Evolutionary conservation across 2,888 invertebrate genomes (phyloP), one percentile per base, ranked within the genome.

Genomic region (Andrena hattorfiana): DNA sequence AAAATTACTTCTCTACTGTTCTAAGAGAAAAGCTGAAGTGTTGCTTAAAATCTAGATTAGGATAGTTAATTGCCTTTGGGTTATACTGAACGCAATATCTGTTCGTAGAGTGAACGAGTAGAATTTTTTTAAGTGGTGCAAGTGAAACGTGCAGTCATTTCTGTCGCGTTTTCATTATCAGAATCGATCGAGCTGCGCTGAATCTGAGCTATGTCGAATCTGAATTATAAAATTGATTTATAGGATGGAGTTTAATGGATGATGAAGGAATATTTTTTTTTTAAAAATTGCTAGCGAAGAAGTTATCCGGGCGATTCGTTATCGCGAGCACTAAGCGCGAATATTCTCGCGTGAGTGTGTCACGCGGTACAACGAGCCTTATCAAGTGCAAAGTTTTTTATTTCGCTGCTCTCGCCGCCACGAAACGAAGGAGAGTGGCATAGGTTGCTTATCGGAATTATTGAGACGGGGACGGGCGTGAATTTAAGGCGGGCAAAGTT

Each of bases 401-500:
- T 30, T 42, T 56, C 26, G 54, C 23, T 7, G 10, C 4, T 6
- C 3, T 6, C 2, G 23, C 26, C 20, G 2, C 3, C 23, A 7
- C 7, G 56, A 32, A 60, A 10, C n/a, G 2, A 35, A 23, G 13
- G 32, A 30, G 16, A 59, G 16, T 0, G n/a, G 28, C 13, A 28
- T 20, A 42, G 3, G 49, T 20, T 10, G 26, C 8, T 68, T 78
- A 77, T 78, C 81, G 30, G 35, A 23, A 54, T n/a, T 69, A 10
- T 69, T 69, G 54, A 76, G 35, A 63, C 20, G 8, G 42, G 16
- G n/a, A 3, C n/a, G 23, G 42, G 20, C 0, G 67, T 64, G 28
- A 56, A 67, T 78, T 20, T 7, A 10, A 62, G 54, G 7, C 30
- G 66, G 70, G 20, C 81, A 51, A 70, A 62, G 63, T 70, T 66